A percentile compares a stretch with the other conserved stretches of the same genome.
phyloP scores from a whole-genome alignment of 2,113 vertebrate species.

The Trinectes maculatus region DNA sequence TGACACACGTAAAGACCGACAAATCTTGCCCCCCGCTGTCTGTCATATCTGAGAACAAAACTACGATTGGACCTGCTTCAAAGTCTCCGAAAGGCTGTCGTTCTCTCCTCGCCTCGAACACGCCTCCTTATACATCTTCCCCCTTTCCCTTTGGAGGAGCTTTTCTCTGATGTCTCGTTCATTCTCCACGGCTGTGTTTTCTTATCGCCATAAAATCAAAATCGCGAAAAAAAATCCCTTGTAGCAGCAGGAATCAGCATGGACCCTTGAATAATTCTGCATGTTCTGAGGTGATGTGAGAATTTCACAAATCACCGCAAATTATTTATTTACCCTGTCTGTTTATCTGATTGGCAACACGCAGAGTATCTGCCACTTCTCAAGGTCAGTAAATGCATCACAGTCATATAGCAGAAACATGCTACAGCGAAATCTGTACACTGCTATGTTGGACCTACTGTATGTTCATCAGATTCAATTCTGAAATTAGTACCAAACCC shows the following conservation, averaged over 20 bases:
- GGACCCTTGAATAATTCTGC: conserved; percentile 8
- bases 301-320: conserved; percentile 16
- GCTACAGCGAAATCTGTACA: too few species aligned
- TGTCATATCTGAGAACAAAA: conserved; percentile 30
- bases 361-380: not conserved
- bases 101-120: conserved; percentile 24
- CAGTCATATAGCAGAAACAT: not conserved
- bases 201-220: conserved; percentile 23
- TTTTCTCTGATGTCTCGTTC: conserved; percentile 28
- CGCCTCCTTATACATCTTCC: conserved; percentile 1
- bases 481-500: too few species aligned
- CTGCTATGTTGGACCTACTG: too few species aligned
- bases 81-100: conserved; percentile 4
- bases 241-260: conserved; percentile 22
- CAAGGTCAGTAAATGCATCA: not conserved
- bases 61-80: conserved; percentile 26
- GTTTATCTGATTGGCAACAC: not conserved
- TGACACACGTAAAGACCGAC: not conserved
- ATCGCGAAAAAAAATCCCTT: conserved; percentile 12
- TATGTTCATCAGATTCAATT: too few species aligned
- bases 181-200: conserved; percentile 8
- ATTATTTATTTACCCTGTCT: conserved; percentile 11
- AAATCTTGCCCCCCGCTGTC: conserved; percentile 5
- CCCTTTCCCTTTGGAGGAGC: not conserved
- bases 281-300: not conserved